A percentile compares a stretch with the other conserved stretches of the same genome.
These are phyloP conservation scores for Platalea minor DNA, from an alignment of 2,797 vertebrate genomes.

Conservation along the genomic window DNA sequence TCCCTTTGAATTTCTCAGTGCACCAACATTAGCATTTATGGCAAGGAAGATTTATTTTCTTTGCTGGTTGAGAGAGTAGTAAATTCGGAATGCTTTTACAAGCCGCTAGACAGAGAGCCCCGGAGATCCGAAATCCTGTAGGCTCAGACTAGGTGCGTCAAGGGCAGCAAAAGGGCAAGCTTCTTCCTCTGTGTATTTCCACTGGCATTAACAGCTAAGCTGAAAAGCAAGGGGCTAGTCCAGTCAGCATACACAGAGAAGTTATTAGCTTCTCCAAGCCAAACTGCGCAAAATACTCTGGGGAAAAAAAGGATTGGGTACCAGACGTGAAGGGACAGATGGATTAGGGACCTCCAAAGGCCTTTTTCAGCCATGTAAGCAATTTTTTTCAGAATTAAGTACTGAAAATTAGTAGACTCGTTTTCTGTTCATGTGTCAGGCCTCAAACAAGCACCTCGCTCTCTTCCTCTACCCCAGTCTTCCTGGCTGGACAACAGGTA, in stretches of 20 bases:
- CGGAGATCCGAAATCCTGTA: background rate
- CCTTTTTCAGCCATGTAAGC: background rate
- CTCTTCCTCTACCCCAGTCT: background rate
- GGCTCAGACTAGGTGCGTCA: background rate
- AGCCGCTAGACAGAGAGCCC: background rate
- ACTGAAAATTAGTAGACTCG: background rate
- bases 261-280: background rate
- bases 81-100: background rate
- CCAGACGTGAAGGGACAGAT: background rate
- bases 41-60: constrained; percentile 28
- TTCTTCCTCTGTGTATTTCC: background rate
- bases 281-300: background rate
- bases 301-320: background rate
- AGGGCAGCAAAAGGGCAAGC: background rate
- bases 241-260: background rate
- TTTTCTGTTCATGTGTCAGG: background rate
- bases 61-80: background rate
- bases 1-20: constrained; percentile 31
- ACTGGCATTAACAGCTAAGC: background rate
- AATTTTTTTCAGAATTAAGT: background rate
- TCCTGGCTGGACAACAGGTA: background rate
- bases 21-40: constrained; percentile 42
- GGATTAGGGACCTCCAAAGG: background rate
- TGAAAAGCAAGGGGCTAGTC: background rate
- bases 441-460: background rate